Evolutionary conservation across 2,113 vertebrate genomes (phyloP), one percentile per base, ranked within the genome.

Genomic region (Syrrhaptes paradoxus): DNA sequence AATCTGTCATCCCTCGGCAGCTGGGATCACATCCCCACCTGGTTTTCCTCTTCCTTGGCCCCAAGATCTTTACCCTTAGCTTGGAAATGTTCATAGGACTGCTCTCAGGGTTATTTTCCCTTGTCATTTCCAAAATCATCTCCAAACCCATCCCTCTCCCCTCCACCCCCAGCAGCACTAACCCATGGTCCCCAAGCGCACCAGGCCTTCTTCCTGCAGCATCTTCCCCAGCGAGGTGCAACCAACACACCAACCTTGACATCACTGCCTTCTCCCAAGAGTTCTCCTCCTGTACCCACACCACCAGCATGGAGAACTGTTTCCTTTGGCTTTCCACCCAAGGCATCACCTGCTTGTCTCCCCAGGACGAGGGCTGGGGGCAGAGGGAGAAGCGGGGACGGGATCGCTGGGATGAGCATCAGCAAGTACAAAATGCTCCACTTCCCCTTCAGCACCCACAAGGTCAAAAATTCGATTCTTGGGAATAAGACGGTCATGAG

Each of bases 171-270:
- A 7, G 31, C 48, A 46, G 49, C 22, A 41, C 34, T 11, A 29
- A 25, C 55, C 41, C 3, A 0, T 4, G 2, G 13, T 14, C 52
- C 18, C 24, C 1, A 4, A 34, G 10, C 31, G 11, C 5, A 0
- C 18, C 46, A 31, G n/a, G 28, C 12, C 3, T 5, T 48, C 7
- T 46, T 31, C 41, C 29, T 25, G 4, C 1, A 1, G 6, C 71
- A 22, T 16, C n/a, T n/a, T 55, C n/a, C 43, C 32, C 62, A n/a
- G 17, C 11, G 2, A 7, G 32, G 32, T 3, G 11, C 28, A 18
- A 8, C 45, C 11, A 0, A 22, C 32, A 25, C 3, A 1, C 1
- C 0, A n/a, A 19, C 46, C n/a, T 49, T 8, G 1, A 5, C 18
- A 24, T 4, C n/a, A 7, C 38, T 9, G 8, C 31, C 57, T 51